These are phyloP conservation scores for Lethenteron reissneri DNA, from an alignment of 2,113 vertebrate species.

Conservation along the genomic window DNA sequence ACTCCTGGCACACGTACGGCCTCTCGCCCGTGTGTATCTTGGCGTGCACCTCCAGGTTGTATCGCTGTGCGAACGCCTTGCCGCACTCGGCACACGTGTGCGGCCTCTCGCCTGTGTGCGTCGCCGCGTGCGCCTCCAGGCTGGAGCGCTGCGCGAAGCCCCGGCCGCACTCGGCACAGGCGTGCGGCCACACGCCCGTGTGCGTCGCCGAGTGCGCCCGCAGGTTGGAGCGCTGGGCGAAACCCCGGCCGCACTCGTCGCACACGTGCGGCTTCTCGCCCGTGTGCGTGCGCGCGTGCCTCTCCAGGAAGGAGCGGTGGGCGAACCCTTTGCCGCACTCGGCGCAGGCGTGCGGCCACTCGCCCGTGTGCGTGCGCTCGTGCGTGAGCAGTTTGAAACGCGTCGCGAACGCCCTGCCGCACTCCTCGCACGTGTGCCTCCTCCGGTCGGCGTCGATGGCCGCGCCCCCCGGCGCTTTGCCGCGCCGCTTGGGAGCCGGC, in stretches of 20 bases:
- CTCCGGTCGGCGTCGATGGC: neutral
- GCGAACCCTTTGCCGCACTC: conserved; percentile 26
- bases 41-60: conserved; percentile 1
- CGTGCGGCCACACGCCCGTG: conserved; percentile 11
- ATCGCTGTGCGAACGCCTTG: neutral
- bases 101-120: conserved; percentile 19
- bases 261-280: neutral
- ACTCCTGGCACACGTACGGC: conserved; percentile 19
- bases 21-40: conserved; percentile 9
- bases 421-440: conserved; percentile 1
- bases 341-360: conserved; percentile 22
- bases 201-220: neutral
- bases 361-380: conserved; percentile 21
- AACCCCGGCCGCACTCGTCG: neutral
- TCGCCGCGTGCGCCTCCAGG: conserved; percentile 20
- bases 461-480: too few relatives aligned
- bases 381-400: conserved; percentile 21
- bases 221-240: neutral
- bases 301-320: conserved; percentile 20
- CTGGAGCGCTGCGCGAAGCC: conserved; percentile 24
- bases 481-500: too few relatives aligned
- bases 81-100: conserved; percentile 2
- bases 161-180: conserved; percentile 24
- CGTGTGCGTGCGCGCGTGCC: conserved; percentile 3
- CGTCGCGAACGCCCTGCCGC: conserved; percentile 12